phyloP scores from a whole-genome alignment of 2,888 invertebrate genomes.

The Lottia scabra region DNA sequence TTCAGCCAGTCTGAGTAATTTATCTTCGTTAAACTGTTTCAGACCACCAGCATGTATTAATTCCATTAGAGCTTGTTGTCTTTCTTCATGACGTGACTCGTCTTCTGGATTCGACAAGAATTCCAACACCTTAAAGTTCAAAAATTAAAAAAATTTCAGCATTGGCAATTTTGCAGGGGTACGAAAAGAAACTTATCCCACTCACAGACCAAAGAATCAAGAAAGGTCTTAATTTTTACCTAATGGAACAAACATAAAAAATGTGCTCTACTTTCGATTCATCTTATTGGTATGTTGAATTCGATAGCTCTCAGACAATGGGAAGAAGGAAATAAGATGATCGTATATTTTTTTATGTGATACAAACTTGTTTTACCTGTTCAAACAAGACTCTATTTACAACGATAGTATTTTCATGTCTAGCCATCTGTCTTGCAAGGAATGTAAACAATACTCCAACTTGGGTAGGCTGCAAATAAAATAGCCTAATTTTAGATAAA shows the following conservation, averaged over 20 bases:
- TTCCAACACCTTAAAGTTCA: conserved; percentile 70
- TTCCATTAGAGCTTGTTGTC: conserved; percentile 81
- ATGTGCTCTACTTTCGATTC: too few relatives aligned
- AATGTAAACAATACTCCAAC: conserved; percentile 77
- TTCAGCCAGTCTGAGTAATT: conserved; percentile 76
- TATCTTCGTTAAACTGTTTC: conserved; percentile 74
- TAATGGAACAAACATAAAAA: too few relatives aligned
- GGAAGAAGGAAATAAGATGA: too few relatives aligned
- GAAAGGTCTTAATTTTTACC: too few relatives aligned
- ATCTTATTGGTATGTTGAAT: too few relatives aligned
- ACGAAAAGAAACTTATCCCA: background rate
- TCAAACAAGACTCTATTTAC: conserved; percentile 74
- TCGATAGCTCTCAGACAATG: too few relatives aligned
- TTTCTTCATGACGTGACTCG: conserved; percentile 73
- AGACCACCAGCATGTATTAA: conserved; percentile 76
- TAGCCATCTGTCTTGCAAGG: conserved; percentile 77
- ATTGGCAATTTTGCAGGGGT: background rate
- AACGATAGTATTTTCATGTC: conserved; percentile 69
- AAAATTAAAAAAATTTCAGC: background rate
- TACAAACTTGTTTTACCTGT: conserved; percentile 65
- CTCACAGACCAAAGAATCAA: too few relatives aligned
- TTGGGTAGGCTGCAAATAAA: conserved; percentile 71
- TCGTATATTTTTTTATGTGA: too few relatives aligned
- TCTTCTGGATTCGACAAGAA: conserved; percentile 70
- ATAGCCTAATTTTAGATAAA: too few relatives aligned